Evolutionary conservation across 2,797 vertebrate genomes (phyloP).

Genomic region (Fistularia commersonii): DNA sequence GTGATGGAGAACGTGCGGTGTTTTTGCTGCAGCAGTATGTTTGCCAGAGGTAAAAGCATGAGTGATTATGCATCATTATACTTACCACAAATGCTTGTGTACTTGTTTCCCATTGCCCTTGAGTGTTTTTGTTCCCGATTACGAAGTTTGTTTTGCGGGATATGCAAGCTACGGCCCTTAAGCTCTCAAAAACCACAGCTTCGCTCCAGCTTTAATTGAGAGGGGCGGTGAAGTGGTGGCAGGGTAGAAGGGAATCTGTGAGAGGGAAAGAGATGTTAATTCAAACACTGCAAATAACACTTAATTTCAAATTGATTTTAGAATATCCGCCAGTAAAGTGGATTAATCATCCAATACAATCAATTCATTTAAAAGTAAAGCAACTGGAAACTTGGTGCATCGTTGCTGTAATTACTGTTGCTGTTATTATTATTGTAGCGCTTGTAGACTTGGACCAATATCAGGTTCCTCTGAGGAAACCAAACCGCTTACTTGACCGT

Average conservation of each 20-base stretch:
- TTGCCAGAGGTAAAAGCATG: conserved; percentile 45
- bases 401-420: too few species aligned
- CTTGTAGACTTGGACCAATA: too few species aligned
- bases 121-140: conserved; percentile 58
- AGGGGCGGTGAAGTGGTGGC: conserved; percentile 42
- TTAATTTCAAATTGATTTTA: conserved; percentile 13
- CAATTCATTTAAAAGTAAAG: too few species aligned
- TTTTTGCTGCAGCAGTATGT: conserved; percentile 31
- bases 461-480: too few species aligned
- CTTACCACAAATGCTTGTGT: conserved; percentile 33
- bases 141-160: conserved; percentile 51
- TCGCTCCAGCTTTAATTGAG: conserved; percentile 27
- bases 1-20: conserved; percentile 29
- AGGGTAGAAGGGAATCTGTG: conserved; percentile 41
- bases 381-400: too few species aligned
- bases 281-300: too few species aligned
- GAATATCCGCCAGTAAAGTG: too few species aligned
- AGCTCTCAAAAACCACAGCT: conserved; percentile 44
- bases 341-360: too few species aligned
- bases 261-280: conserved; percentile 18
- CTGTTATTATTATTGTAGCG: too few species aligned
- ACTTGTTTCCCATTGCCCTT: conserved; percentile 55
- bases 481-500: too few species aligned
- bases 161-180: conserved; percentile 48
- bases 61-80: conserved; percentile 52